Percentiles rank a stretch among this genome's conserved stretches.
These are phyloP conservation scores for Stenichneumon culpator DNA, from an alignment of 2,888 invertebrate genomes.

Conservation along the genomic window DNA sequence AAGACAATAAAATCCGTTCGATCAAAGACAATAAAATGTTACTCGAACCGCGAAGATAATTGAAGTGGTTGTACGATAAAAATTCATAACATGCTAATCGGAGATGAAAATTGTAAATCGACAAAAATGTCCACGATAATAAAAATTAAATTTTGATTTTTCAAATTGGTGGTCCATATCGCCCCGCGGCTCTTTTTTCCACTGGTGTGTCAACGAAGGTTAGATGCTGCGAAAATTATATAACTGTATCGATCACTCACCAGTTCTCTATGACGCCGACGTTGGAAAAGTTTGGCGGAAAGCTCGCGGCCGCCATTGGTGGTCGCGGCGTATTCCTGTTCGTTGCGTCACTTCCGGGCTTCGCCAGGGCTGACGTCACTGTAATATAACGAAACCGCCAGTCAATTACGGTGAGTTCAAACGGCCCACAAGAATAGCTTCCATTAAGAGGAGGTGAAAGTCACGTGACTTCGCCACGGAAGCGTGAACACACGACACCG, in stretches of 20 bases:
- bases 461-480: no score
- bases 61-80: background rate
- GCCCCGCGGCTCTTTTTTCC: background rate
- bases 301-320: constrained; percentile 83
- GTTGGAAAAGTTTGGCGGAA: constrained; percentile 83
- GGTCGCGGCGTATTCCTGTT: constrained; percentile 77
- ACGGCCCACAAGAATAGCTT: background rate
- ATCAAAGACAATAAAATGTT: background rate
- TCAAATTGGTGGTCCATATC: no score
- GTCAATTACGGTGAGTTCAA: constrained; percentile 18
- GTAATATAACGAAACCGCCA: constrained; percentile 67
- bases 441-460: no score
- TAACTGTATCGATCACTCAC: constrained; percentile 75
- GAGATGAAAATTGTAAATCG: background rate
- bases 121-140: background rate
- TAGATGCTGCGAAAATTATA: background rate
- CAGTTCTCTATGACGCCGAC: constrained; percentile 83
- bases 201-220: background rate
- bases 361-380: constrained; percentile 73
- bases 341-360: constrained; percentile 76
- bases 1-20: background rate
- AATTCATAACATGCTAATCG: background rate
- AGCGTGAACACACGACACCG: no score
- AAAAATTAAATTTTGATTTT: no score
- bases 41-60: background rate